A percentile compares a stretch with the other conserved stretches of the same genome.
Conservation (phyloP, 2,888 invertebrate genomes). For the Magallana nippona region DNA sequence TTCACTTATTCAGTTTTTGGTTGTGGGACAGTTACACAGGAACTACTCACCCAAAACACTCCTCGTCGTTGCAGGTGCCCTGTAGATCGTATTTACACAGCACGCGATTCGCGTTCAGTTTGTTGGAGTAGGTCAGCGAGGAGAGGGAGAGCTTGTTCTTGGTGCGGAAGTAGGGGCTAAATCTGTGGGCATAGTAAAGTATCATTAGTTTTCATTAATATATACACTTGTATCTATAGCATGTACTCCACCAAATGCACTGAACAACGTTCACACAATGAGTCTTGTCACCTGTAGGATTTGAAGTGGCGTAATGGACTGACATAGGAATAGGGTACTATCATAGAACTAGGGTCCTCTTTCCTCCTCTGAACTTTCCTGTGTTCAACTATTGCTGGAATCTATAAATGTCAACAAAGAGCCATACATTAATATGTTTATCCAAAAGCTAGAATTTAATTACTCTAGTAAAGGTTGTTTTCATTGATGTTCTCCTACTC, state of each 20-base stretch:
- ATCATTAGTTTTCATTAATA: background rate
- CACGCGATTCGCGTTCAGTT: slow-evolving; percentile 67
- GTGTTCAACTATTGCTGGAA: background rate
- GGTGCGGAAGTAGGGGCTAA: slow-evolving; percentile 74
- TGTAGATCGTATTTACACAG: slow-evolving; percentile 75
- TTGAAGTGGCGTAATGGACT: slow-evolving; percentile 70
- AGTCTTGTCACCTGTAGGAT: slow-evolving; percentile 66
- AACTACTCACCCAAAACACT: slow-evolving; percentile 71
- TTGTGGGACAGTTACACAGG: no score
- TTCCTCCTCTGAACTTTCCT: slow-evolving; percentile 14
- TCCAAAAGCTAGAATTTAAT: no score
- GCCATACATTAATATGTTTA: background rate
- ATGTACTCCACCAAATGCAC: no score
- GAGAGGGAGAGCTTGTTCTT: slow-evolving; percentile 67
- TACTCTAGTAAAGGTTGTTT: no score
- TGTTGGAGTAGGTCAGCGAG: slow-evolving; percentile 69
- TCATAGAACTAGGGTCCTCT: background rate
- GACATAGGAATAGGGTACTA: slow-evolving; percentile 54
- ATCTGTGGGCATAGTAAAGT: slow-evolving; percentile 57
- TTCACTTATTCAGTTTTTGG: no score
- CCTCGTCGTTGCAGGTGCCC: slow-evolving; percentile 77
- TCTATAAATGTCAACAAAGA: background rate
- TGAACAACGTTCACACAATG: no score
- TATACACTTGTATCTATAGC: no score
- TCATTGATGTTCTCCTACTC: no score